Percentiles rank a stretch among this genome's conserved stretches.
phyloP scores from a whole-genome alignment of 2,113 vertebrate species.

The Cheilinus undulatus region DNA sequence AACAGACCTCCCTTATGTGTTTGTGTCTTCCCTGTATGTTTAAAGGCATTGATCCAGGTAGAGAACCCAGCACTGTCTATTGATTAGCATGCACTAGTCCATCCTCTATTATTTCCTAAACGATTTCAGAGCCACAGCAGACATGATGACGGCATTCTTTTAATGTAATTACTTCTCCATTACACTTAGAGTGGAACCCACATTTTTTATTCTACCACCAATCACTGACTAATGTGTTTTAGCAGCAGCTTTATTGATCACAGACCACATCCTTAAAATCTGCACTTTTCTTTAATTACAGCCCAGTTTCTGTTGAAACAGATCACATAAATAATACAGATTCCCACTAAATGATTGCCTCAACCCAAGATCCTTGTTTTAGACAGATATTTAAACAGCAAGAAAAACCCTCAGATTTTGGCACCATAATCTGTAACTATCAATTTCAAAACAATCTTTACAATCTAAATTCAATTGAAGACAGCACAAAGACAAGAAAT shows the following conservation, averaged over 20 bases:
- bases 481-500: too few species aligned
- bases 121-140: constrained; percentile 27
- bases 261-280: background rate
- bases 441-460: too few species aligned
- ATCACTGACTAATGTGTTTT: constrained; percentile 44
- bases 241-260: constrained; percentile 43
- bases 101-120: constrained; percentile 37
- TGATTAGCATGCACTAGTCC: constrained; percentile 35
- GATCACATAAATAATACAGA: background rate
- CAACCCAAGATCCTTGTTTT: too few species aligned
- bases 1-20: constrained; percentile 38
- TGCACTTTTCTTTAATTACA: background rate
- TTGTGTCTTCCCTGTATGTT: constrained; percentile 8
- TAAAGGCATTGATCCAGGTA: constrained; percentile 34
- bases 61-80: constrained; percentile 5
- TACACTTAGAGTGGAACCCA: constrained; percentile 33
- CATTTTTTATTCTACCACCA: constrained; percentile 35
- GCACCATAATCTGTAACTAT: constrained; percentile 54
- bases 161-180: constrained; percentile 56
- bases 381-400: too few species aligned
- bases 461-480: too few species aligned
- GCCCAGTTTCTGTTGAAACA: background rate
- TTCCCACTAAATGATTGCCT: too few species aligned
- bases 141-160: constrained; percentile 40
- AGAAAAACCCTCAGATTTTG: too few species aligned